These are phyloP conservation scores for Catharus fuscescens DNA, from an alignment of 2,113 vertebrate genomes.

Conservation along the genomic window DNA sequence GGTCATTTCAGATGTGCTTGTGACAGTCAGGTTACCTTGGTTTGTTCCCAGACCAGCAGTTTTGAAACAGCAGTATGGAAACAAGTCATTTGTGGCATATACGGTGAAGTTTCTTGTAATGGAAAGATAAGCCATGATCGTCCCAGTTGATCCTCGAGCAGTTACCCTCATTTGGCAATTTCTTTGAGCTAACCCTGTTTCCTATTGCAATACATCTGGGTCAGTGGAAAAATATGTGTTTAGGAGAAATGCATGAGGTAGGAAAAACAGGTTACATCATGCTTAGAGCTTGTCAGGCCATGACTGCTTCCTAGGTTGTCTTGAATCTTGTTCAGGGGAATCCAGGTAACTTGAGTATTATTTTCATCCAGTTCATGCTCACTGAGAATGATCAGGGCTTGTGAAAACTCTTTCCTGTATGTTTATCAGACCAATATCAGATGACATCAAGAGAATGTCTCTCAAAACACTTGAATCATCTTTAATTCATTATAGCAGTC, in stretches of 20 bases:
- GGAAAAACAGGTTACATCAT: conserved; percentile 33
- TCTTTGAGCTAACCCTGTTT: conserved; percentile 13
- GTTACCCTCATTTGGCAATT: conserved; percentile 43
- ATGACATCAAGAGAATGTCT: background rate
- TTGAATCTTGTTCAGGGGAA: background rate
- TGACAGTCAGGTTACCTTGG: background rate
- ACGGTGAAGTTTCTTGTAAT: background rate
- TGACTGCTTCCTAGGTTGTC: background rate
- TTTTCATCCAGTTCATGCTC: background rate
- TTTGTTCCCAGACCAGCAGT: background rate
- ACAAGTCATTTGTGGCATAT: background rate
- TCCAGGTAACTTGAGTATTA: background rate
- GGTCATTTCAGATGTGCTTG: background rate
- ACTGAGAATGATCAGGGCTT: background rate
- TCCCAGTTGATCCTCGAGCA: background rate
- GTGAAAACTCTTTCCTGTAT: background rate
- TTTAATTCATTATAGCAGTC: background rate
- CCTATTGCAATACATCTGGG: conserved; percentile 18
- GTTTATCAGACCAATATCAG: background rate
- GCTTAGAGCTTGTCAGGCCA: background rate
- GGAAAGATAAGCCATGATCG: conserved; percentile 26
- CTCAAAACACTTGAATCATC: background rate
- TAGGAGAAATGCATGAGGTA: background rate
- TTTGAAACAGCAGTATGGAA: background rate
- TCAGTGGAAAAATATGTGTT: conserved; percentile 60